Conservation (phyloP, 2,113 vertebrate species). For the Leptosomus discolor region DNA sequence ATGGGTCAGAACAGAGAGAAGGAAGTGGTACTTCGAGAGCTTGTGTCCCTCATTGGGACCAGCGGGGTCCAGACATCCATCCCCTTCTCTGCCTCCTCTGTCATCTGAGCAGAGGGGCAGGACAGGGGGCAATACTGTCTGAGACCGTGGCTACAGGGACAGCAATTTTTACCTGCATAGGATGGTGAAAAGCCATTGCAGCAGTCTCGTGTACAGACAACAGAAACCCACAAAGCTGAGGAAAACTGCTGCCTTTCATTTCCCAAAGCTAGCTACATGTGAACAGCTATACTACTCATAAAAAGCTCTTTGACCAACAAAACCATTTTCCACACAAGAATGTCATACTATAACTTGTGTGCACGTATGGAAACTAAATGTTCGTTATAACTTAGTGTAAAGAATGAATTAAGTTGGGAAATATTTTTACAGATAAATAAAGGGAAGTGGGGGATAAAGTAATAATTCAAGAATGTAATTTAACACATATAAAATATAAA, state of each 20-base stretch:
- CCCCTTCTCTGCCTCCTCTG: background rate
- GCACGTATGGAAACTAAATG: background rate
- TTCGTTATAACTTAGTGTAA: background rate
- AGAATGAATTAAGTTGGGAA: background rate
- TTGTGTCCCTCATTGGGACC: background rate
- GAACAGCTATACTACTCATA: background rate
- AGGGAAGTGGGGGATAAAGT: accelerated
- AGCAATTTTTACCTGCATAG: background rate
- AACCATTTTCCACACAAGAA: background rate
- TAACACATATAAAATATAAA: background rate
- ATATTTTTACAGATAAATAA: background rate
- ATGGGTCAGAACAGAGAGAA: background rate
- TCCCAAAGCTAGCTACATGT: background rate
- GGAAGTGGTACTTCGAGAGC: background rate
- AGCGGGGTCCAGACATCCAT: background rate
- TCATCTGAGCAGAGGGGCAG: background rate
- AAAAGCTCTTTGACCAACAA: background rate
- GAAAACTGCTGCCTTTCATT: background rate
- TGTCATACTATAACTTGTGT: background rate
- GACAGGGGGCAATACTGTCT: background rate
- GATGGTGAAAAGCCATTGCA: background rate
- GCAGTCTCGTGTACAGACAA: accelerated
- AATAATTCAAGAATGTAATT: background rate
- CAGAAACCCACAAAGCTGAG: background rate
- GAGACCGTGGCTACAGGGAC: background rate